phyloP scores from a whole-genome alignment of 2,113 vertebrate genomes.

The Labrus mixtus region DNA sequence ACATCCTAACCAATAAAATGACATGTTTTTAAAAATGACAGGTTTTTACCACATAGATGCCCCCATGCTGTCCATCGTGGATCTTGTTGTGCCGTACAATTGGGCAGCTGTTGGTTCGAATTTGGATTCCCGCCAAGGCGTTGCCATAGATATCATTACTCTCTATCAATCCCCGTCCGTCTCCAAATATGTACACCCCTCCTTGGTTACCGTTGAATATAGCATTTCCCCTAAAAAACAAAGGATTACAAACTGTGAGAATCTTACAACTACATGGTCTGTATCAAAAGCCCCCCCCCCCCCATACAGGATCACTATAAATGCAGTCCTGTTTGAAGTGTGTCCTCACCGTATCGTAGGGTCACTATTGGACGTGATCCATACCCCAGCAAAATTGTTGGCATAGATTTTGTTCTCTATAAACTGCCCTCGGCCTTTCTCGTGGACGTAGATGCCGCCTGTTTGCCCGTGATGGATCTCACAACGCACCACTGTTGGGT shows the following conservation, averaged over 20 bases:
- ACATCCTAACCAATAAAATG: too few relatives aligned
- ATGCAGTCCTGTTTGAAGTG: too few relatives aligned
- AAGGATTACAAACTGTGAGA: neutral
- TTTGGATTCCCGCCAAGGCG: conserved; percentile 98
- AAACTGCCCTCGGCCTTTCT: conserved; percentile 99
- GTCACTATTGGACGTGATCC: conserved; percentile 99
- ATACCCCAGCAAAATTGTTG: conserved; percentile 99
- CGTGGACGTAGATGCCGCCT: conserved; percentile 98
- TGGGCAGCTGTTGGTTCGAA: conserved; percentile 98
- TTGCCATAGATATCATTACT: conserved; percentile 99
- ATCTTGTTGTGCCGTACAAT: conserved; percentile 99
- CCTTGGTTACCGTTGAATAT: conserved; percentile 99
- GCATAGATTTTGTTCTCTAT: conserved; percentile 99
- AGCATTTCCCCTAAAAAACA: conserved; percentile 91
- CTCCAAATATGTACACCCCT: conserved; percentile 99
- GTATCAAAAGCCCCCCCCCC: too few relatives aligned
- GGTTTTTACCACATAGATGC: conserved; percentile 96
- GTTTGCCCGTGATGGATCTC: conserved; percentile 99
- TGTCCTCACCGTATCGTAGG: conserved; percentile 95
- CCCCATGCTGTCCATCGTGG: conserved; percentile 97
- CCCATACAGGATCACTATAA: neutral
- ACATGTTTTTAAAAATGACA: neutral
- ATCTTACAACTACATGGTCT: neutral
- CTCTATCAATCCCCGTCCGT: conserved; percentile 99
- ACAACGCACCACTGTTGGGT: conserved; percentile 97